Conservation (phyloP, 2,797 vertebrate species). For the Microcaecilia unicolor region DNA sequence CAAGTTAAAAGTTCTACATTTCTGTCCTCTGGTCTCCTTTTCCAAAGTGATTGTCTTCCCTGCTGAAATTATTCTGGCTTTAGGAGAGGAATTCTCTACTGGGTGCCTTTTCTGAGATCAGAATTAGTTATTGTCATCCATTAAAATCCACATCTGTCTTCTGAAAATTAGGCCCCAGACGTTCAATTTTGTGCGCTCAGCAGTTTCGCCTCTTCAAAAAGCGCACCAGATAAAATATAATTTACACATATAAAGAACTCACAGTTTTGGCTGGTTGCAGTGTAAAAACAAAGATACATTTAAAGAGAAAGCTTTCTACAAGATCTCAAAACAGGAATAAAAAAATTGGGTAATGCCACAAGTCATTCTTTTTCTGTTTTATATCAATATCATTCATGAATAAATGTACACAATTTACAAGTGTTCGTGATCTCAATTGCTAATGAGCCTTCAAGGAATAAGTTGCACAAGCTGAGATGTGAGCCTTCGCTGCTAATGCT, state of each 20-base stretch:
- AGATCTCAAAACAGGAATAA: background rate
- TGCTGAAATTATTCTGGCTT: no score
- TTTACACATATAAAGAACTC: background rate
- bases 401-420: constrained; percentile 22
- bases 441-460: constrained; percentile 11
- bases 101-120: no score
- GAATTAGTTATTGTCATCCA: no score
- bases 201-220: no score
- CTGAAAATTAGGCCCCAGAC: no score
- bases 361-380: constrained; percentile 13
- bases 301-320: background rate
- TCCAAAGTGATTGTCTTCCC: background rate
- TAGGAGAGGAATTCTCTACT: no score
- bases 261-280: background rate
- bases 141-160: background rate
- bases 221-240: constrained; percentile 30
- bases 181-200: no score
- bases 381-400: constrained; percentile 28
- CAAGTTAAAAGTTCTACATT: constrained; percentile 2
- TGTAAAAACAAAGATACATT: no score
- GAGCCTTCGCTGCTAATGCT: no score
- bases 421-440: constrained; percentile 1
- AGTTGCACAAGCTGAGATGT: no score
- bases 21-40: constrained; percentile 5
- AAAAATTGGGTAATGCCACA: background rate